Percentiles rank a stretch among this genome's conserved stretches.
Conservation (phyloP, 2,888 invertebrate genomes). For the Agrochola litura region DNA sequence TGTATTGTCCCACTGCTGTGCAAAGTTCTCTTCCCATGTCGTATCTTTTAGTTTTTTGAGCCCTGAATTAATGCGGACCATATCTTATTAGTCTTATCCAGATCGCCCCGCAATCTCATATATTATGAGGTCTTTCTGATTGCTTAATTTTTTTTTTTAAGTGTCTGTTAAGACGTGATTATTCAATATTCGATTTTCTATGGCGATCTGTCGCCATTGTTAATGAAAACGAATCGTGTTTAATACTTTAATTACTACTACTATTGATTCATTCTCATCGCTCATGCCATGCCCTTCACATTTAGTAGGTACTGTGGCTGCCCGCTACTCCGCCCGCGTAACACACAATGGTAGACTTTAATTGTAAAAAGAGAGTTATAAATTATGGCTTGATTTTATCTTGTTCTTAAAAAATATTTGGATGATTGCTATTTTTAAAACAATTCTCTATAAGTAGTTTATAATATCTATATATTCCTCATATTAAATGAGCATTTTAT, state of each 20-base stretch:
- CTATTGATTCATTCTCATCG: slow-evolving; percentile 28
- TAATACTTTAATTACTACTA: slow-evolving; percentile 24
- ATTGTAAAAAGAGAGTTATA: background rate
- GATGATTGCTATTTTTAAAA: background rate
- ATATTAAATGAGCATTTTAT: background rate
- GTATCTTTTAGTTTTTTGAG: too few relatives aligned
- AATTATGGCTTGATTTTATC: slow-evolving; percentile 10
- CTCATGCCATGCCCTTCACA: slow-evolving; percentile 44
- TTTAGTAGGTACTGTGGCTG: slow-evolving; percentile 21
- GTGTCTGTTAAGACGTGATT: too few relatives aligned
- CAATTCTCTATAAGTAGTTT: background rate
- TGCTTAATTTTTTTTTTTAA: too few relatives aligned
- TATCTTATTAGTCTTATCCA: too few relatives aligned
- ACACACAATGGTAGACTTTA: slow-evolving; percentile 12
- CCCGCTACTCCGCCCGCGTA: slow-evolving; percentile 3
- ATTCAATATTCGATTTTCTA: slow-evolving; percentile 34
- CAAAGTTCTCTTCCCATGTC: too few relatives aligned
- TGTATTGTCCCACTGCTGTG: too few relatives aligned
- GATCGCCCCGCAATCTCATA: too few relatives aligned
- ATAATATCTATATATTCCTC: background rate
- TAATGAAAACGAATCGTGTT: slow-evolving; percentile 21
- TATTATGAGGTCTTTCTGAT: too few relatives aligned
- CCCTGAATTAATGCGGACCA: too few relatives aligned
- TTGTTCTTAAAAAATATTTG: background rate
- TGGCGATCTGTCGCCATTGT: background rate